Base-by-base conservation (phyloP, 92 coral and sea anemone genomes). In the Phenganax marumi region DNA sequence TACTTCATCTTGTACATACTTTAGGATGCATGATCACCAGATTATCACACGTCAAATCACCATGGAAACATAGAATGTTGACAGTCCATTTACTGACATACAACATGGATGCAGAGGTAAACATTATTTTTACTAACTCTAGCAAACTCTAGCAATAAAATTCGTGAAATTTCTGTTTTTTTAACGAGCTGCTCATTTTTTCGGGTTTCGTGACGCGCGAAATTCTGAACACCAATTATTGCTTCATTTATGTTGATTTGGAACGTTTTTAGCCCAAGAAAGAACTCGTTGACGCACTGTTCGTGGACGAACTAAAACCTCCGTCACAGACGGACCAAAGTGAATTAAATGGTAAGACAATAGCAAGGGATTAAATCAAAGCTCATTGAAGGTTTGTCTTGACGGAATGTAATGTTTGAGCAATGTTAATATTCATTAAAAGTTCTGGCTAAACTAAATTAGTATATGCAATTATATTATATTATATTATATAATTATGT, bases 41-140 rank as follows among this genome's bases (percentile, higher is more conserved):
- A 49, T 66, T 49, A 66, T 12, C 49, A 10, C 72, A 33, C 49
- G 72, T 33, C 8, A 8, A 18, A 66, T 25, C 50, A n/a, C 33
- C 72, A 10, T 66, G 6, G 50, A 47, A 66, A 66, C 72, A 33
- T 17, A 33, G 72, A 10, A 66, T 66, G 72, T 66, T 66, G 72
- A 66, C 72, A 25, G 49, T 25, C 17, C 50, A 12, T 25, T 33
- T 21, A 66, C 50, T 62, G 72, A 66, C 49, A 66, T 8, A 66
- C 17, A 9, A 49, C 46, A 23, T 66, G 49, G 43, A 66, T 48
- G 72, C 2, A 19, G 11, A 66, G 72, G 72, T 66, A 66, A 66
- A 66, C 43, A 66, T 25, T 10, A 64, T 0, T 12, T 66, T 66
- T 24, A 25, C 49, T 16, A 6, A 66, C 72, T 17, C 72, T 5